Evolutionary conservation across 2,888 invertebrate genomes (phyloP).

Genomic region (Ichneumoninae sp.): DNA sequence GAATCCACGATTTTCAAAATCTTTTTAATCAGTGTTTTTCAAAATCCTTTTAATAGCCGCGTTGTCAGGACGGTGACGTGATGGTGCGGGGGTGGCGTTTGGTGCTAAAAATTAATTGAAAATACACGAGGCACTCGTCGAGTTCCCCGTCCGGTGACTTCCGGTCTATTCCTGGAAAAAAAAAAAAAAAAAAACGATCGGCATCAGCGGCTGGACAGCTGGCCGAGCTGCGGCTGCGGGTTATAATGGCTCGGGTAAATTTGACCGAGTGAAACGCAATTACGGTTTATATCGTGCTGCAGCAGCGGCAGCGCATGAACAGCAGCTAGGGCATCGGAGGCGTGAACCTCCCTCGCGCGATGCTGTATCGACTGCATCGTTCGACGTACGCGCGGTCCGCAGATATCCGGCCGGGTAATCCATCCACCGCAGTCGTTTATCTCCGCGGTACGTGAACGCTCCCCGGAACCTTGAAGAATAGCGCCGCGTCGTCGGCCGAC

Average conservation of each 20-base stretch:
- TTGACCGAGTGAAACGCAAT: slow-evolving; percentile 67
- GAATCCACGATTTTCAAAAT: too few relatives aligned
- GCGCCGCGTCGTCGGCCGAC: slow-evolving; percentile 53
- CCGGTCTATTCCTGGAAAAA: slow-evolving; percentile 55
- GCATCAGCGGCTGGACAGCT: background rate
- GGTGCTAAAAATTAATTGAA: slow-evolving; percentile 55
- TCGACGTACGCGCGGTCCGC: slow-evolving; percentile 10
- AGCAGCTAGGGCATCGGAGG: slow-evolving; percentile 42
- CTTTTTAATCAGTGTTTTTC: too few relatives aligned
- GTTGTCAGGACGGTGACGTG: too few relatives aligned
- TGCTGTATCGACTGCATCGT: background rate
- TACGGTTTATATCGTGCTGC: slow-evolving; percentile 68
- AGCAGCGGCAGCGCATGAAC: slow-evolving; percentile 27
- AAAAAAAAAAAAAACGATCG: slow-evolving; percentile 38
- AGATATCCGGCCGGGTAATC: slow-evolving; percentile 43
- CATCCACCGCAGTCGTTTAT: slow-evolving; percentile 52
- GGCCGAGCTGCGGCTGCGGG: slow-evolving; percentile 41
- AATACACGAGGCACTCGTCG: slow-evolving; percentile 52
- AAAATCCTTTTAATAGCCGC: too few relatives aligned
- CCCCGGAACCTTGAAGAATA: slow-evolving; percentile 46
- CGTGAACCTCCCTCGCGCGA: slow-evolving; percentile 53
- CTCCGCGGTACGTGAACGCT: slow-evolving; percentile 53
- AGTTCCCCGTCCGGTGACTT: slow-evolving; percentile 47
- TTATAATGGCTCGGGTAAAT: slow-evolving; percentile 67
- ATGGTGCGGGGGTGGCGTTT: background rate